Conservation (phyloP, 2,888 invertebrate genomes). For the Orthonychiurus folsomi region DNA sequence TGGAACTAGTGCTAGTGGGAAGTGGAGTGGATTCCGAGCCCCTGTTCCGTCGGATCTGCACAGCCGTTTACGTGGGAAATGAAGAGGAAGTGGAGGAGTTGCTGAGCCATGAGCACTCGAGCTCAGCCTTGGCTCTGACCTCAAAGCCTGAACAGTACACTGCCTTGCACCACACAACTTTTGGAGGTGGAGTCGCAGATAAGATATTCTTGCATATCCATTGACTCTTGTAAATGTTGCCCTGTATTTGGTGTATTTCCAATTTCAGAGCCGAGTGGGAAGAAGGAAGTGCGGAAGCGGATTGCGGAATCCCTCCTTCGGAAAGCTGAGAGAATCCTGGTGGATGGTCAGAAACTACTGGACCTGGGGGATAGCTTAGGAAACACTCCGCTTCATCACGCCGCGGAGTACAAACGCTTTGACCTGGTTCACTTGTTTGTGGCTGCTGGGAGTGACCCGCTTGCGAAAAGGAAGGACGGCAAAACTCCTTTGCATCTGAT, state of each 20-base stretch:
- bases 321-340: background rate
- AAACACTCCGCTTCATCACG: slow-evolving; percentile 2
- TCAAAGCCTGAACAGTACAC: background rate
- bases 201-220: too few relatives aligned
- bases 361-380: background rate
- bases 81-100: background rate
- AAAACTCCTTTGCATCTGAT: background rate
- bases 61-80: background rate
- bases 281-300: background rate
- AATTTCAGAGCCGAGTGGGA: background rate
- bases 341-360: background rate
- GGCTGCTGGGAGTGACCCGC: background rate
- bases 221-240: background rate
- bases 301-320: background rate
- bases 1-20: too few relatives aligned
- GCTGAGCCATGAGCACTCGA: too few relatives aligned
- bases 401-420: slow-evolving; percentile 3
- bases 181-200: too few relatives aligned
- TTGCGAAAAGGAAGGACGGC: background rate
- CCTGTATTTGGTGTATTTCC: background rate
- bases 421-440: background rate
- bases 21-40: too few relatives aligned
- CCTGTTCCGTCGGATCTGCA: too few relatives aligned
- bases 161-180: slow-evolving; percentile 3
- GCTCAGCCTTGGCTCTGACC: background rate